Evolutionary conservation across 2,113 vertebrate genomes (phyloP).

Genomic region (Meles meles): DNA sequence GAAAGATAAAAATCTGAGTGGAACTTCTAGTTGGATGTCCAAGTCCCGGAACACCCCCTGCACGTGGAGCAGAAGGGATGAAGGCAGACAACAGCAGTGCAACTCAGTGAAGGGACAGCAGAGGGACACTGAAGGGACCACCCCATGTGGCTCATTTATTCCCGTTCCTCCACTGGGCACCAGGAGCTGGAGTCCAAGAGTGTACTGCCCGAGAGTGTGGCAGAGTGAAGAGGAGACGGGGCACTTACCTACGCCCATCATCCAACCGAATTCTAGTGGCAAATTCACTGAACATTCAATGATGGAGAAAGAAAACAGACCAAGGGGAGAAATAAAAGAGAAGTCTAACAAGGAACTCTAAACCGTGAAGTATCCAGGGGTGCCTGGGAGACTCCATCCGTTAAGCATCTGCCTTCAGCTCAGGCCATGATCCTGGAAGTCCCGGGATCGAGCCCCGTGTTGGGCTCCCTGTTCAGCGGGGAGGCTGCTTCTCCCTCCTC

Average conservation of each 20-base stretch:
- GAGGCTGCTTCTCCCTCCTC: neutral
- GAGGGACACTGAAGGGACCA: neutral
- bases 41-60: neutral
- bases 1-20: neutral
- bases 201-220: neutral
- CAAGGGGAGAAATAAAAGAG: neutral
- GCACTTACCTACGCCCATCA: too few species aligned
- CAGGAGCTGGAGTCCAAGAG: neutral
- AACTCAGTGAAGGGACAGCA: neutral
- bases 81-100: neutral
- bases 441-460: rapidly evolving
- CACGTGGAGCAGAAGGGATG: neutral
- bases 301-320: neutral
- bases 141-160: too few species aligned
- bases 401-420: neutral
- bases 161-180: too few species aligned
- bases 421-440: neutral
- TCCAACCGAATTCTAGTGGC: neutral
- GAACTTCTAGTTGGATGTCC: neutral
- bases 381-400: neutral
- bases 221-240: neutral
- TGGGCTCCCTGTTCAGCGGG: neutral
- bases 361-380: neutral
- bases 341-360: neutral
- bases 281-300: neutral